Conservation (phyloP, 2,113 vertebrate species). For the Dolichallabes microphthalmus region DNA sequence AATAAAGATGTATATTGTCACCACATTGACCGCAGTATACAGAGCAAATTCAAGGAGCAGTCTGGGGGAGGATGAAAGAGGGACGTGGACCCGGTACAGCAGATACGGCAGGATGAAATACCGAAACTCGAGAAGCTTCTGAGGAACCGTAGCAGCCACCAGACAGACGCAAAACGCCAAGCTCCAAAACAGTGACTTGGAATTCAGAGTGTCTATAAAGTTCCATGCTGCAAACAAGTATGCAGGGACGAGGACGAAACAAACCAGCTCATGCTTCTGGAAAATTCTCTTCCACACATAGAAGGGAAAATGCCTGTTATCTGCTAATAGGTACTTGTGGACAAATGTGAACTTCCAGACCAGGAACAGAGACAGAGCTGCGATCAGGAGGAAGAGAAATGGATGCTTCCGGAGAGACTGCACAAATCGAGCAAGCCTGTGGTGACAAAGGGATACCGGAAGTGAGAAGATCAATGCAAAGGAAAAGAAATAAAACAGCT, state of each 20-base stretch:
- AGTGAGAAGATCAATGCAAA: conserved; percentile 86
- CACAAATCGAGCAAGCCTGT: conserved; percentile 77
- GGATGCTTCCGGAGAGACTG: conserved; percentile 73
- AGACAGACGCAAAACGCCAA: conserved; percentile 83
- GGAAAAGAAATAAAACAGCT: conserved; percentile 91
- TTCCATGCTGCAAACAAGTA: conserved; percentile 91
- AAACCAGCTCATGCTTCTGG: conserved; percentile 80
- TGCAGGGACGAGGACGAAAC: conserved; percentile 81
- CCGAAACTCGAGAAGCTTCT: conserved; percentile 93
- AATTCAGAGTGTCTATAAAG: conserved; percentile 83
- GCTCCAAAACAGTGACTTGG: conserved; percentile 86
- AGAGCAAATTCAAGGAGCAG: conserved; percentile 81
- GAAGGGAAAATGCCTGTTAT: conserved; percentile 94
- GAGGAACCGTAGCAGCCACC: conserved; percentile 79
- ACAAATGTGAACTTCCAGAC: conserved; percentile 91
- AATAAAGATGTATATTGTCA: conserved; percentile 86
- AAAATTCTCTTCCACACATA: conserved; percentile 92
- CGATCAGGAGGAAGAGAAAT: conserved; percentile 69
- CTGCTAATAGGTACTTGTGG: conserved; percentile 91
- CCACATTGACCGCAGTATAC: conserved; percentile 79
- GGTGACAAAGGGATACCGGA: conserved; percentile 75
- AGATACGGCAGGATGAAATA: conserved; percentile 95
- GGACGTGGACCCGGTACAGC: conserved; percentile 88
- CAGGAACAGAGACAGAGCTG: conserved; percentile 70
- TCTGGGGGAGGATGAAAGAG: conserved; percentile 76